Evolutionary conservation across 2,797 vertebrate species (phyloP).

Genomic region (Peromyscus eremicus): DNA sequence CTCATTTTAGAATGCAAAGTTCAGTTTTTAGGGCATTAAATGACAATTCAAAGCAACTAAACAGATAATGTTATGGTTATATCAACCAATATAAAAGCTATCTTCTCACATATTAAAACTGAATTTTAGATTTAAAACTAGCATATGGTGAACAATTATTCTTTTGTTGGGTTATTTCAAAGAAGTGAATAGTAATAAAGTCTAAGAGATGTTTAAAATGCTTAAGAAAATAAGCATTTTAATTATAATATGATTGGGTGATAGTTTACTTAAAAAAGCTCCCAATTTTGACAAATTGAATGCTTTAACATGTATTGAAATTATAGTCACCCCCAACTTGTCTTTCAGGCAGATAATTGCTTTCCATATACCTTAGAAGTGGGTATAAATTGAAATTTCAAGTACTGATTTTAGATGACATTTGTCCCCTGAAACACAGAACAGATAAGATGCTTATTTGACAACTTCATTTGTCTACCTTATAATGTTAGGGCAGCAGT

Average conservation of each 20-base stretch:
- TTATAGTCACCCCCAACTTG: conserved; percentile 54
- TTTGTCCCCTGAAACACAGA: conserved; percentile 11
- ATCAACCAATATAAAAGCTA: neutral
- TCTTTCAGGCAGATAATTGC: conserved; percentile 64
- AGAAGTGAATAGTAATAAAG: conserved; percentile 5
- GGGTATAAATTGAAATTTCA: conserved; percentile 66
- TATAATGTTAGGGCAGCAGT: neutral
- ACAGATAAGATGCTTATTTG: conserved; percentile 25
- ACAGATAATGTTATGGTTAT: neutral
- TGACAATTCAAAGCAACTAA: conserved; percentile 20
- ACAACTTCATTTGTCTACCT: conserved; percentile 4
- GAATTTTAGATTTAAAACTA: neutral
- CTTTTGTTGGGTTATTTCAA: conserved; percentile 24
- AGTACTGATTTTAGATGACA: conserved; percentile 48
- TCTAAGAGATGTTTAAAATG: conserved; percentile 5
- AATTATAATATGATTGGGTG: conserved; percentile 56
- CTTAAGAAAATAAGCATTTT: conserved; percentile 36
- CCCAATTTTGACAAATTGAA: conserved; percentile 45
- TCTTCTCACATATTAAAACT: neutral
- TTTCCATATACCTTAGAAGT: conserved; percentile 43
- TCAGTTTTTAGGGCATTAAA: neutral
- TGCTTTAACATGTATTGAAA: conserved; percentile 47
- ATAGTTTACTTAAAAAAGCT: conserved; percentile 38
- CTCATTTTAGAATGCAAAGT: conserved; percentile 22
- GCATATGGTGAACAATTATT: neutral